These are phyloP conservation scores for Dreissena rostriformis DNA, from an alignment of 1,140 invertebrate genomes.

Conservation along the genomic window DNA sequence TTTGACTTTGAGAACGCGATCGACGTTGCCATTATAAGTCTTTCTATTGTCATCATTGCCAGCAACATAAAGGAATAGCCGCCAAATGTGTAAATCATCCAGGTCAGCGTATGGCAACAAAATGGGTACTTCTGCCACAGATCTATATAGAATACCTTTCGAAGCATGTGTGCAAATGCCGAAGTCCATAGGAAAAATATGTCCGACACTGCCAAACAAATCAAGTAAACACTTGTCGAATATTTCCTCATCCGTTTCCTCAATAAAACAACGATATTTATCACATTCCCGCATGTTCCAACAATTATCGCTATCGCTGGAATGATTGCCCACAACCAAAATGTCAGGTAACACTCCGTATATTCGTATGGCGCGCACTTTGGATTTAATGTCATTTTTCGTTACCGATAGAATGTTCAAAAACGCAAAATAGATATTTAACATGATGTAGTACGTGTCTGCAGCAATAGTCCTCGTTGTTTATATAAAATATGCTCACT, in stretches of 20 bases:
- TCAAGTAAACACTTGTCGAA: slow-evolving; percentile 7
- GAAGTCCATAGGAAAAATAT: background rate
- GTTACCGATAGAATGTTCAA: no score
- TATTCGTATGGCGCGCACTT: background rate
- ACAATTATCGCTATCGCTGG: background rate
- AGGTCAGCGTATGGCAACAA: background rate
- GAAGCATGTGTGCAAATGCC: background rate
- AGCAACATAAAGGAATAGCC: background rate
- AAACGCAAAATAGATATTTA: no score
- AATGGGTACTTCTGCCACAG: background rate
- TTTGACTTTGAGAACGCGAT: background rate
- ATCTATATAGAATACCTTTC: background rate
- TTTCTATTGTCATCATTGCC: slow-evolving; percentile 3
- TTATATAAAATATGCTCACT: no score
- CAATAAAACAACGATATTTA: slow-evolving; percentile 10
- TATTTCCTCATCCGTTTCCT: slow-evolving; percentile 1
- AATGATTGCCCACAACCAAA: slow-evolving; percentile 14
- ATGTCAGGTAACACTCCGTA: slow-evolving; percentile 7
- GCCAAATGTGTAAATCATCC: background rate
- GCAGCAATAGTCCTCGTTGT: no score
- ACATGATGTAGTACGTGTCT: no score
- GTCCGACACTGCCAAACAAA: slow-evolving; percentile 5
- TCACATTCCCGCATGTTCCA: slow-evolving; percentile 6
- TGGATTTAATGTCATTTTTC: background rate
- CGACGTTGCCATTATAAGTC: background rate